These are phyloP conservation scores for Microcebus griseorufus DNA, from an alignment of 2,113 vertebrate species.

Conservation along the genomic window DNA sequence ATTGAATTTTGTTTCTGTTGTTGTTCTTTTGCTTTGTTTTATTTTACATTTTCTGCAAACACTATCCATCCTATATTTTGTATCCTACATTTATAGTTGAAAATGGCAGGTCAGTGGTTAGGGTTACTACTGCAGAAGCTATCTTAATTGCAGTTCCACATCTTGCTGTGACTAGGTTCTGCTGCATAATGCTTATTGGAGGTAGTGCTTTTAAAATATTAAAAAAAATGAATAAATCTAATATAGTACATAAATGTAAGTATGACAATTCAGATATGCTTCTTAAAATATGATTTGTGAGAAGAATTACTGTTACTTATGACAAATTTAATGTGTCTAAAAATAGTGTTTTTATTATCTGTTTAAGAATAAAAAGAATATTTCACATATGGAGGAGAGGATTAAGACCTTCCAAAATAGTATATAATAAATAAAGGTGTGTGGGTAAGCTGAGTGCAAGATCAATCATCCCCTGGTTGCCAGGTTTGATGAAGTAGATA, in stretches of 20 bases:
- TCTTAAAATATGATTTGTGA: constrained; percentile 17
- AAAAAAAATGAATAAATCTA: background rate
- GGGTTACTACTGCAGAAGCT: background rate
- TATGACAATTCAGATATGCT: background rate
- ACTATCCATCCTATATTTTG: background rate
- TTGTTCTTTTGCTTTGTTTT: background rate
- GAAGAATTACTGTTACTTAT: background rate
- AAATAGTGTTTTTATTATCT: background rate
- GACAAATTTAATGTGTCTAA: background rate
- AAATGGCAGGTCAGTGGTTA: background rate
- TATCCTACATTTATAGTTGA: background rate
- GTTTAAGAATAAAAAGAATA: constrained; percentile 10
- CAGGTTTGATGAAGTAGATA: constrained; percentile 41
- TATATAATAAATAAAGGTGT: background rate
- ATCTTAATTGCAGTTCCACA: background rate
- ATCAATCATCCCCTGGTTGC: background rate
- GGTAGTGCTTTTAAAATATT: background rate
- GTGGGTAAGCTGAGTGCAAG: background rate
- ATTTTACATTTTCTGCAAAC: background rate
- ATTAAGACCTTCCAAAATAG: background rate
- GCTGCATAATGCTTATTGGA: background rate
- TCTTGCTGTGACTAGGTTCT: background rate
- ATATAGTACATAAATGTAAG: background rate
- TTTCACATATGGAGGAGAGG: background rate
- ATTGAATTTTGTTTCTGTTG: background rate